Conservation (phyloP, 2,797 vertebrate species). For the Spea hammondii region DNA sequence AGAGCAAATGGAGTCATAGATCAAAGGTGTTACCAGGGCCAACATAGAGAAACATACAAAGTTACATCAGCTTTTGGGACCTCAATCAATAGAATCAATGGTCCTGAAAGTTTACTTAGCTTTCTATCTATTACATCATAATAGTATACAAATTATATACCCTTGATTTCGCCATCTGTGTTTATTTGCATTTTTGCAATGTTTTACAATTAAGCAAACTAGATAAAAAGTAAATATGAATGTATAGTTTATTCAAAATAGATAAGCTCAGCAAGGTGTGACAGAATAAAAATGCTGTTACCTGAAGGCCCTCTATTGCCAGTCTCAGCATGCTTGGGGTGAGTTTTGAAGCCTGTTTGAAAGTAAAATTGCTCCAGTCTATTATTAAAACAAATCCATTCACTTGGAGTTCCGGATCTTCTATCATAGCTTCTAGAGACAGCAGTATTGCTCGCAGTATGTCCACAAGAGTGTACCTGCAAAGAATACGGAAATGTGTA, state of each 20-base stretch:
- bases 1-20: too few species aligned
- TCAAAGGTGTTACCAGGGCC: too few species aligned
- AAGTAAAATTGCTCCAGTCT: constrained; percentile 99
- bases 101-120: too few species aligned
- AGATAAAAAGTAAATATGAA: background rate
- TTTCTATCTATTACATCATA: too few species aligned
- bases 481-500: constrained; percentile 36
- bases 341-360: constrained; percentile 96
- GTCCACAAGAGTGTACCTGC: constrained; percentile 95
- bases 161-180: too few species aligned
- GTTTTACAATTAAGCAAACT: background rate
- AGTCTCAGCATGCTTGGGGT: constrained; percentile 96
- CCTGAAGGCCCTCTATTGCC: constrained; percentile 96
- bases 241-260: background rate
- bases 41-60: too few species aligned
- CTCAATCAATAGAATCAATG: too few species aligned
- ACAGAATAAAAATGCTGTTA: constrained; percentile 57
- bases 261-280: background rate
- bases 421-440: constrained; percentile 96
- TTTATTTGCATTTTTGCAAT: too few species aligned
- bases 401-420: constrained; percentile 95
- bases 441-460: constrained; percentile 94
- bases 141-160: too few species aligned
- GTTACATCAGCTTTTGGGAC: too few species aligned
- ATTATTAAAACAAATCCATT: constrained; percentile 99